These are phyloP conservation scores for Drosophila limbata DNA, from an alignment of 2,888 invertebrate species.

Conservation along the genomic window DNA sequence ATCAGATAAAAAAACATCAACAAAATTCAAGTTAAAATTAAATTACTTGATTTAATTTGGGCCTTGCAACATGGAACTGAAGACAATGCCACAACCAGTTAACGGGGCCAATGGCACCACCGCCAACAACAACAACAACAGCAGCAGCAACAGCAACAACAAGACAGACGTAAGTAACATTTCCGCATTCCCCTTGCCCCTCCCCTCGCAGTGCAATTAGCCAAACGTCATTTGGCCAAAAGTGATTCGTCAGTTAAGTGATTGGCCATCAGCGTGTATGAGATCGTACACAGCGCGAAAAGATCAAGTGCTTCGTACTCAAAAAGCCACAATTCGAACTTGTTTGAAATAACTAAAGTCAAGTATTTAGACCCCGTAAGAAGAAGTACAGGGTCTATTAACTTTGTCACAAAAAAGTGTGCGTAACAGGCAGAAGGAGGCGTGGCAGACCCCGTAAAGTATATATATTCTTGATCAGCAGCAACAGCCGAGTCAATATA, in stretches of 20 bases:
- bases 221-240: not conserved
- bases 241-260: not conserved
- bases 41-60: conserved; percentile 9
- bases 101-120: conserved; percentile 46
- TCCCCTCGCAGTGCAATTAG: not conserved
- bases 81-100: conserved; percentile 46
- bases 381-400: too few relatives aligned
- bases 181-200: conserved; percentile 22
- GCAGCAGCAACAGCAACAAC: conserved; percentile 19
- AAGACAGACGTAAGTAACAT: conserved; percentile 48
- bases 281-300: not conserved
- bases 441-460: too few relatives aligned
- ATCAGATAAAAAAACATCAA: not conserved
- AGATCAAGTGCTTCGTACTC: too few relatives aligned
- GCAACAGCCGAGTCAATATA: too few relatives aligned
- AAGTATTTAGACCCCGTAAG: too few relatives aligned
- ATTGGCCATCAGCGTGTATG: conserved; percentile 6
- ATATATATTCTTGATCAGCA: too few relatives aligned
- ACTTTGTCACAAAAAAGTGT: too few relatives aligned
- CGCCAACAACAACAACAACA: conserved; percentile 9
- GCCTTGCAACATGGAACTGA: conserved; percentile 59
- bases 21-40: conserved; percentile 14
- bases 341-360: too few relatives aligned
- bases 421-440: too few relatives aligned
- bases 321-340: too few relatives aligned